Base-by-base conservation (phyloP, 2,797 vertebrate species). In the Lepus oiostolus region DNA sequence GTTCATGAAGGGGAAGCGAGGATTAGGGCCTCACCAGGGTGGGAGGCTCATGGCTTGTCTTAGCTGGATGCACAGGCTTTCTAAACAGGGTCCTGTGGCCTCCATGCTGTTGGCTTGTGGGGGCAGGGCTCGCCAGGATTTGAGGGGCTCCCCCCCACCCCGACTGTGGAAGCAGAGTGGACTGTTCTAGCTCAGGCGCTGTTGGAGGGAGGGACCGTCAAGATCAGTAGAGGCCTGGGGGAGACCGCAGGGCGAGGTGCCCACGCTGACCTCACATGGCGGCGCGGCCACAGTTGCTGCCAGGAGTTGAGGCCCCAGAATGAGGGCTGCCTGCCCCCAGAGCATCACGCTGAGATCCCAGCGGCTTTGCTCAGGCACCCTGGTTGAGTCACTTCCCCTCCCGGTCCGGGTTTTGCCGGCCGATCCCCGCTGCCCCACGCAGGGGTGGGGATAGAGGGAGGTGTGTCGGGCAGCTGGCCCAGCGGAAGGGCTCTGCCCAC, bases 381-480 rank as follows among this genome's bases (percentile, higher is more conserved):
- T 0, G 12, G 35, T 22, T 1, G 1, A 30, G 76, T 38, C 42
- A 11, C 5, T 54, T 4, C 1, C 24, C 54, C 38, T 42, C 4
- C 1, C 5, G 3, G 0, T 5, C 26, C 1, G 65, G 32, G 21
- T 60, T 60, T 81, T 52, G 70, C 42, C 47, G 21, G 28, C 30
- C 4, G 30, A 35, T 4, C 1, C 50, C 72, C 0, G 22, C n/a
- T 42, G 22, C 21, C 38, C 65, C 32, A 28, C 9, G 47, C 19
- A 13, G 38, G 42, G 42, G 12, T 0, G 16, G 67, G 74, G 72
- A 8, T 35, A 0, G 26, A 75, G 52, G 3, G 11, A 63, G 84
- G 16, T 0, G 0, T 24, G 7, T 21, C 0, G 0, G 62, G 30
- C 8, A 12, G 74, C 58, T 5, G 17, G 50, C 1, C 2, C 30